Base-by-base conservation (phyloP, 2,113 vertebrate genomes). In the Dasyurus viverrinus region DNA sequence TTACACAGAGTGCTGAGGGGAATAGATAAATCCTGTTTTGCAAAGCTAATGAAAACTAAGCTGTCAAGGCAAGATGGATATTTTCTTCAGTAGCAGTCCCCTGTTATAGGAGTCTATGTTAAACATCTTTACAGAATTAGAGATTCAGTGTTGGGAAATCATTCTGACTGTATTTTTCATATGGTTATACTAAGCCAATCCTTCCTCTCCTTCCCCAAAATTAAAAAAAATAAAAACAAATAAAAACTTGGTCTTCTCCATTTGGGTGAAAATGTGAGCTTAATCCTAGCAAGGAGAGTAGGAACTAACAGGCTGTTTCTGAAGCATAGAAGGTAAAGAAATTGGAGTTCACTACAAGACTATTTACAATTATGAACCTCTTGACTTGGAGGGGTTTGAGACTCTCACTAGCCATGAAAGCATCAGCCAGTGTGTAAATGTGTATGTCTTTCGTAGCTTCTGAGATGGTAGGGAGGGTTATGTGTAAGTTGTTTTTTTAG, bases 11-110 rank as follows among this genome's bases (percentile, higher is more conserved):
- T 50, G 26, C 89, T 95, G 3, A 54, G 16, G 93, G 93, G 60
- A 57, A 94, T 94, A 90, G 93, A 92, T 90, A 92, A 90, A 93
- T 96, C 47, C 55, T 94, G 4, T 95, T 84, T 95, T 93, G 84
- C 96, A 94, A 93, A 89, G 24, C 54, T 89, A 52, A 95, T 92
- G 91, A 93, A 96, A 95, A 92, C 55, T 90, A 68, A 96, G 89
- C 93, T 95, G n/a, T 95, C 92, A 92, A 94, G 36, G 94, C 53
- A 91, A 89, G 91, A 92, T 92, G 57, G 95, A 89, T 91, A 92
- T 76, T 92, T 95, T 96, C 92, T 36, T 53, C 19, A 95, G 27
- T 93, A 30, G 46, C 47, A 95, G 54, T 93, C 89, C 90, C 94
- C 92, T 93, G 92, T 93, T 90, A 90, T 92, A 95, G 90, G 90